Conservation (phyloP, 2,797 vertebrate genomes). For the Phoebastria nigripes region DNA sequence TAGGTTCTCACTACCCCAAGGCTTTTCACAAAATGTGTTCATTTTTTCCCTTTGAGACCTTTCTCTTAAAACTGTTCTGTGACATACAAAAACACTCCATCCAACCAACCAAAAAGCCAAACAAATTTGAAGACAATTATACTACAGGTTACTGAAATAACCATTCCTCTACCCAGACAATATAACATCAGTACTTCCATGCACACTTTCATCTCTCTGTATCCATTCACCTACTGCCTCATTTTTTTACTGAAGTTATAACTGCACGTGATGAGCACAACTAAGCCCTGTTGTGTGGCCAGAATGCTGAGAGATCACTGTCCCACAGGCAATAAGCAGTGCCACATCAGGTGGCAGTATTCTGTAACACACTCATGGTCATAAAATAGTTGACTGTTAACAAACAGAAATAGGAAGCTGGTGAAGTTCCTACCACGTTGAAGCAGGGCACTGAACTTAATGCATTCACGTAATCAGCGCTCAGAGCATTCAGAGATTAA, state of each 20-base stretch:
- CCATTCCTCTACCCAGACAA: background rate
- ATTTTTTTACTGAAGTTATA: background rate
- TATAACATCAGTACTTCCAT: accelerated
- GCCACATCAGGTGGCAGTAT: background rate
- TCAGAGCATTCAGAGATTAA: background rate
- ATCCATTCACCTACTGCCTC: background rate
- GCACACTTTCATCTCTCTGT: background rate
- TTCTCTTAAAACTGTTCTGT: background rate
- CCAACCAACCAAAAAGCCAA: background rate
- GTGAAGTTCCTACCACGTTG: background rate
- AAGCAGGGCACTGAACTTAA: background rate
- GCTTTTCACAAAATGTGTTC: background rate
- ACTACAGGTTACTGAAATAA: background rate
- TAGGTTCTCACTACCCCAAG: background rate
- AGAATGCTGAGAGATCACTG: background rate
- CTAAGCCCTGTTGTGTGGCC: accelerated
- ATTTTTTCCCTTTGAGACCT: background rate
- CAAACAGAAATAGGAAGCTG: background rate
- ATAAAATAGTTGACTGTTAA: background rate
- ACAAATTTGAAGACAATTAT: background rate
- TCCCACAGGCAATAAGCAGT: background rate
- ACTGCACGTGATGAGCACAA: background rate
- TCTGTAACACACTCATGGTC: background rate
- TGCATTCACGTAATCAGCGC: accelerated
- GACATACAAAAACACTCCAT: background rate